Evolutionary conservation across 2,797 vertebrate species (phyloP).

Genomic region (Hybognathus amarus): DNA sequence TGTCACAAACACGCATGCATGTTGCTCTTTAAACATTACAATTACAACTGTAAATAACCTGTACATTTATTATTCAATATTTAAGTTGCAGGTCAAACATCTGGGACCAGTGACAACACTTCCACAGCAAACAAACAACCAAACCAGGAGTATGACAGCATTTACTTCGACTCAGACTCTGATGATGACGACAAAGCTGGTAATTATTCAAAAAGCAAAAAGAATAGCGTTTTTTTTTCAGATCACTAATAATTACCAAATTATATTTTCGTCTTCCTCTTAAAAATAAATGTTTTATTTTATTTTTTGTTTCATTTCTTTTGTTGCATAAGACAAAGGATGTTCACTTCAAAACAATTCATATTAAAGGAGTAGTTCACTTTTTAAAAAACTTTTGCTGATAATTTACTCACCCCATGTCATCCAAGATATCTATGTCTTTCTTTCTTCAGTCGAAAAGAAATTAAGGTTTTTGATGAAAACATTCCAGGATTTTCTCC

Average conservation of each 20-base stretch:
- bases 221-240: neutral
- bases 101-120: conserved; percentile 62
- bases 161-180: conserved; percentile 94
- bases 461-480: too few species aligned
- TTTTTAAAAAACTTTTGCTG: too few species aligned
- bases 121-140: conserved; percentile 43
- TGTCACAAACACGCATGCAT: neutral
- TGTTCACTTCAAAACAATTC: neutral
- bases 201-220: conserved; percentile 62
- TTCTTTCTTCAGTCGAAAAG: too few species aligned
- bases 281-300: neutral
- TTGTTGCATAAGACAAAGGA: neutral
- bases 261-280: neutral
- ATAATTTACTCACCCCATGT: too few species aligned
- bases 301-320: neutral
- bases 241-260: neutral
- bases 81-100: conserved; percentile 66
- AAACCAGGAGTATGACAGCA: conserved; percentile 82
- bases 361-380: too few species aligned
- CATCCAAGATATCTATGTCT: too few species aligned
- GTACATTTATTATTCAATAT: neutral
- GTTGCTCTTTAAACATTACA: neutral
- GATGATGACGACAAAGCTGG: conserved; percentile 80
- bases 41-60: neutral
- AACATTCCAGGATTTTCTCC: too few species aligned